Evolutionary conservation across 2,888 invertebrate species (phyloP), one percentile per base, ranked within the genome.

Genomic region (Stegophylla sp.): DNA sequence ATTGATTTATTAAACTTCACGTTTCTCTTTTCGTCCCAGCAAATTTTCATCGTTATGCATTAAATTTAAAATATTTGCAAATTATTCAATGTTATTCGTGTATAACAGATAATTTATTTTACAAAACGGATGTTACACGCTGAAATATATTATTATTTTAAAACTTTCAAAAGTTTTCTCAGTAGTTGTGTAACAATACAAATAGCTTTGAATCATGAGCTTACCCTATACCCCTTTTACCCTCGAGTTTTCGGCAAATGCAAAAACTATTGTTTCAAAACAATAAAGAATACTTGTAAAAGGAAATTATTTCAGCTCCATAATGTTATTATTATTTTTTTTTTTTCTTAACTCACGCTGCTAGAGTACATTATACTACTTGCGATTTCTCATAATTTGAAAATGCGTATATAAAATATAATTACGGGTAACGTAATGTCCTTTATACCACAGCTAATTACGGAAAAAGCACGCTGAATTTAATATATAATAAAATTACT

Each of bases 131-230:
- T 12, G 43, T n/a, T 28, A 71, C 34, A 72, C 41, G 56, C 23
- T 34, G 56, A 41, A 72, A 72, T 72, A 23, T 23, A 56, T 23
- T 41, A 34, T 56, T 69, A 48, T 71, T 71, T 53, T 71, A 51
- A 26, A 26, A 26, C 28, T 28, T 10, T 20, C n/a, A 41, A 28
- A 69, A 69, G 48, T 69, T 69, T 51, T 48, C 41, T 23, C 17
- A 10, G 41, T 56, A 1, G 72, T 72, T 56, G 41, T 26, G 43
- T 26, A 41, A 23, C 17, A 72, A 56, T 71, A 61, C 13, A 56
- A 56, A 72, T 72, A 43, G 72, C 43, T 72, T 56, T 72, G 43
- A 56, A 43, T 72, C 56, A 72, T 56, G 56, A 72, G 41, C 23
- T 43, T 23, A 23, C 23, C 7, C 34, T 56, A 23, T 12, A 56